phyloP scores from a whole-genome alignment of 1,140 invertebrate genomes.

The Nasonia giraulti region DNA sequence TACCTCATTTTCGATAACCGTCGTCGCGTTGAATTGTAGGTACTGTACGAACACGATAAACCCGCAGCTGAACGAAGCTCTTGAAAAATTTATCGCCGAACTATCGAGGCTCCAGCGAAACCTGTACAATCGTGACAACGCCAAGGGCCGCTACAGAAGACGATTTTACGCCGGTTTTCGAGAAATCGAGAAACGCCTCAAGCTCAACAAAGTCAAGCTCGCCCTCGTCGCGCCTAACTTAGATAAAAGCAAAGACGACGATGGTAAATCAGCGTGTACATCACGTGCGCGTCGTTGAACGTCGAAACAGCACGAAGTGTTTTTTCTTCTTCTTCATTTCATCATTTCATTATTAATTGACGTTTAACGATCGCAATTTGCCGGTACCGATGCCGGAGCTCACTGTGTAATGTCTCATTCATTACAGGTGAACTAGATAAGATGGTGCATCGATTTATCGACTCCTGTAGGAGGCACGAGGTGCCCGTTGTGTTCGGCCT shows the following conservation, averaged over 20 bases:
- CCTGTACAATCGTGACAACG: conserved; percentile 57
- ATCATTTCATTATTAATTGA: not conserved
- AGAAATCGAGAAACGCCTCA: conserved; percentile 60
- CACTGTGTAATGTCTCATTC: not conserved
- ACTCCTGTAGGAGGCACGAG: conserved; percentile 62
- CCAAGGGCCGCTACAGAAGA: conserved; percentile 58
- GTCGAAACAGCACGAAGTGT: no score
- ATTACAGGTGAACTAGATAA: conserved; percentile 61
- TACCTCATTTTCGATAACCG: not conserved
- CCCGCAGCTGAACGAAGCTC: conserved; percentile 44
- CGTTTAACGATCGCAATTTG: not conserved
- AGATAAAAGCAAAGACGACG: conserved; percentile 58
- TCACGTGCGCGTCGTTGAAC: no score
- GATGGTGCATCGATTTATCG: conserved; percentile 54
- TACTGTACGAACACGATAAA: conserved; percentile 63
- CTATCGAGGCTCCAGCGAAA: conserved; percentile 60
- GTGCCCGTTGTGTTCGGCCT: conserved; percentile 76
- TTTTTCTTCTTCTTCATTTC: no score
- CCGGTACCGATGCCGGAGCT: not conserved
- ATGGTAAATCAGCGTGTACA: conserved; percentile 44
- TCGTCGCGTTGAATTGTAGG: conserved; percentile 54
- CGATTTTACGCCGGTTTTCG: conserved; percentile 63
- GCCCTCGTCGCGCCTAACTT: conserved; percentile 62
- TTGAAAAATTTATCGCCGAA: conserved; percentile 60
- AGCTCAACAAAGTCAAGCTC: conserved; percentile 61